Percentiles rank a stretch among this genome's conserved stretches.
phyloP scores from a whole-genome alignment of 2,113 vertebrate species.

The Herpailurus yagouaroundi region DNA sequence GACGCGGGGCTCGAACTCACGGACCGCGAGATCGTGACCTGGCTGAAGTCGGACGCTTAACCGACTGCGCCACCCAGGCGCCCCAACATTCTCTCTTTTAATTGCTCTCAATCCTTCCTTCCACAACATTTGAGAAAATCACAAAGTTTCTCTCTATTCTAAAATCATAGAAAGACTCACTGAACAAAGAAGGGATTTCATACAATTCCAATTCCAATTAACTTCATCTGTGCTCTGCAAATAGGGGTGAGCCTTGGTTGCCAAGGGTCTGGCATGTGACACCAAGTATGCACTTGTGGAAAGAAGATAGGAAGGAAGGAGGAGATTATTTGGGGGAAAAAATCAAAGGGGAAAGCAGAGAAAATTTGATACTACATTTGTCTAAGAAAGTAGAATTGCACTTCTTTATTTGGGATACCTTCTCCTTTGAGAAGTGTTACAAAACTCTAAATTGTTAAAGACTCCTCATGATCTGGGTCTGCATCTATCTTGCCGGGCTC shows the following conservation, averaged over 20 bases:
- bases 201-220: background rate
- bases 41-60: no score
- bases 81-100: background rate
- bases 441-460: conserved; percentile 9
- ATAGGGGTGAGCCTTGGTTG: background rate
- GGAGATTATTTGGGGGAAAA: background rate
- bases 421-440: background rate
- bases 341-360: conserved; percentile 10
- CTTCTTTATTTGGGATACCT: background rate
- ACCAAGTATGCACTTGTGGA: background rate
- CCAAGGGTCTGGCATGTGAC: background rate
- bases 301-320: background rate
- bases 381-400: background rate
- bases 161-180: conserved; percentile 1
- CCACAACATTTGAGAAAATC: conserved; percentile 9
- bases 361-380: background rate
- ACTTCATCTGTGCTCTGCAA: conserved; percentile 10
- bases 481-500: background rate
- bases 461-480: background rate
- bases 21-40: no score
- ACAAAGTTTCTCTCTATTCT: conserved; percentile 44
- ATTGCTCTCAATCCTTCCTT: conserved; percentile 3
- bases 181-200: conserved; percentile 14
- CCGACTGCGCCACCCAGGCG: no score
- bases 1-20: no score